Base-by-base conservation (phyloP, 2,888 invertebrate species). In the Hirtodrosophila histrioides region DNA sequence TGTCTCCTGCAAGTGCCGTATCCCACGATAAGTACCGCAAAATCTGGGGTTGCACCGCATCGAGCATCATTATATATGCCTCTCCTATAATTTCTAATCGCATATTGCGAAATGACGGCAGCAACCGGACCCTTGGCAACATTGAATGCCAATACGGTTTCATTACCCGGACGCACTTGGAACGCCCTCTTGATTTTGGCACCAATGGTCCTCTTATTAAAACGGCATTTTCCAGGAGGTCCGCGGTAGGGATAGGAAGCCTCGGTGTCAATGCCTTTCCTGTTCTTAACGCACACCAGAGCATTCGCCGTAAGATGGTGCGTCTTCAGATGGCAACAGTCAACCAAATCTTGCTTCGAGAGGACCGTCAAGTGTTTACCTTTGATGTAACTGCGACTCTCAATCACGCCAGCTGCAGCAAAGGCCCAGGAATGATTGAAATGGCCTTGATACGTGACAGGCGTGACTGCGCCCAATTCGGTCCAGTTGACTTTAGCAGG, bases 341-440 rank as follows among this genome's bases (percentile, higher is more conserved):
- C 75, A 11, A 70, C 5, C 9, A 75, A 29, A 4, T 69, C 48
- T 24, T 71, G 70, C n/a, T 69, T 69, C n/a, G 62, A 75, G 0
- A 75, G 69, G 3, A 12, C 7, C 2, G 4, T 3, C 46, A 67
- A 8, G 4, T 24, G 37, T 3, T 68, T 50, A 0, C 4, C 12
- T 1, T 29, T 31, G 0, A 75, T 10, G n/a, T 68, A 63, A 35
- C 58, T 23, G 8, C 44, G 71, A 29, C 76, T 72, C 41, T 55
- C 64, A 0, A 51, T 24, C 1, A 40, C 63, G 3, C 54, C 71
- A 12, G 71, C 54, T 1, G 57, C 50, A 3, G 75, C 71, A 41
- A 72, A 75, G 39, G 64, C 76, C 76, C 76, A 72, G 6, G 76
- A 70, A 7, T 48, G 58, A 23, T 75, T 55, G 11, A 58, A 65